Conservation (phyloP, 2,113 vertebrate genomes). For the Phocoena sinus region DNA sequence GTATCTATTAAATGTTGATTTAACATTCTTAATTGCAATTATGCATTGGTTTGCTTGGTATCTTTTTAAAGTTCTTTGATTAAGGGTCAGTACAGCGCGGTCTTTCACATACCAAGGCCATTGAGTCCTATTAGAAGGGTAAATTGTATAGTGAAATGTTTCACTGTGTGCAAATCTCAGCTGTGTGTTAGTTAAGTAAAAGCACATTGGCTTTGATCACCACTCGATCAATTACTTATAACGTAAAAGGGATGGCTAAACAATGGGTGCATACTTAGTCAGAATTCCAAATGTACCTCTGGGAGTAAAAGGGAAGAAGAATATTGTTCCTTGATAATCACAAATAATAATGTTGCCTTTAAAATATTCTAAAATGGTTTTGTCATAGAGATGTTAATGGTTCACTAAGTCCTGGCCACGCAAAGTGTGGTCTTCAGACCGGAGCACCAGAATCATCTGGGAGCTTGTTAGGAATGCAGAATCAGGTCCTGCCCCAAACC, state of each 20-base stretch:
- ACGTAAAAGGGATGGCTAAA: neutral
- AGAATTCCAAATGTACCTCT: neutral
- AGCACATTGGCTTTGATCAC: constrained; percentile 24
- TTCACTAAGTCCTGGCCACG: neutral
- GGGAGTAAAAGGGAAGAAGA: neutral
- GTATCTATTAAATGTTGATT: no score
- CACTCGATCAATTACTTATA: neutral
- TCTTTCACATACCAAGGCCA: no score
- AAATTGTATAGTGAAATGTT: neutral
- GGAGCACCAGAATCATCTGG: neutral
- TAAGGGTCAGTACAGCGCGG: neutral
- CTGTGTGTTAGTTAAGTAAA: constrained; percentile 32
- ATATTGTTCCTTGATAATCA: neutral
- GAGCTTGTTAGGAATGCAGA: neutral
- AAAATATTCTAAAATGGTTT: neutral
- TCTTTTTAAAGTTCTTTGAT: constrained; percentile 12
- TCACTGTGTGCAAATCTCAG: neutral
- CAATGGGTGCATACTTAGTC: neutral
- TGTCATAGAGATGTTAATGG: neutral
- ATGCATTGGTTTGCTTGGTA: neutral
- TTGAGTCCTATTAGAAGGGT: constrained; percentile 28
- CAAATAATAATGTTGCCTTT: neutral
- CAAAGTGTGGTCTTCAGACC: neutral
- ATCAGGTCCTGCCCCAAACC: neutral
- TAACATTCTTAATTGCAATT: no score